These are phyloP conservation scores for Rhinella marina DNA, from an alignment of 2,797 vertebrate genomes.

Conservation along the genomic window DNA sequence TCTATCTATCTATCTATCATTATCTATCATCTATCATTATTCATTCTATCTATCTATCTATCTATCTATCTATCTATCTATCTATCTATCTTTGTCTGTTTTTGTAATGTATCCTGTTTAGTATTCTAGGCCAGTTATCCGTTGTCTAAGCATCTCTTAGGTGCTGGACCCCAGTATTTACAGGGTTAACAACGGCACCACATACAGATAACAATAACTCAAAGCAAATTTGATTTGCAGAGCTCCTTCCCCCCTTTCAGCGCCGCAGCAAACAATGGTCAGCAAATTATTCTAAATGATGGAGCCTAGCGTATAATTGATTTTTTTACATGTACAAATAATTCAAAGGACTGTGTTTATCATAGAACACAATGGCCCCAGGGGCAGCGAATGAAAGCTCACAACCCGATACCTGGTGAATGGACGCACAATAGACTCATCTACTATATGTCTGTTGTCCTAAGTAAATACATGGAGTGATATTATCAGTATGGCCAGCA, in stretches of 20 bases:
- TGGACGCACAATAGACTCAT: conserved; percentile 4
- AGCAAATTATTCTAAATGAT: conserved; percentile 22
- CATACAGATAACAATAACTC: neutral
- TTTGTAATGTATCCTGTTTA: too few species aligned
- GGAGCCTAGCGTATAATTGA: neutral
- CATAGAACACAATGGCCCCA: conserved; percentile 13
- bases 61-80: neutral
- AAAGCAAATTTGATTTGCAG: conserved; percentile 11
- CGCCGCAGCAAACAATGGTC: neutral
- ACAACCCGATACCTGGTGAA: neutral
- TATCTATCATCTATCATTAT: neutral
- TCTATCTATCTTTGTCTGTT: neutral
- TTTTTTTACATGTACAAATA: conserved; percentile 25
- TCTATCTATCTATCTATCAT: too few species aligned
- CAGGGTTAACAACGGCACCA: neutral
- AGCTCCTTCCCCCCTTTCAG: neutral
- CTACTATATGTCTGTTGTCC: conserved; percentile 1
- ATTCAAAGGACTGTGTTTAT: conserved; percentile 3
- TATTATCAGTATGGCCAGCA: neutral
- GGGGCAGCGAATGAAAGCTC: neutral
- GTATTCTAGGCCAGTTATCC: neutral
- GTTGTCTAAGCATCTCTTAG: neutral
- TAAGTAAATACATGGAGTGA: neutral
- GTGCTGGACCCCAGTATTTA: neutral
- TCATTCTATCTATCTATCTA: too few species aligned